Evolutionary conservation across 2,888 invertebrate species (phyloP), one percentile per base, ranked within the genome.

Genomic region (Diploptera punctata): DNA sequence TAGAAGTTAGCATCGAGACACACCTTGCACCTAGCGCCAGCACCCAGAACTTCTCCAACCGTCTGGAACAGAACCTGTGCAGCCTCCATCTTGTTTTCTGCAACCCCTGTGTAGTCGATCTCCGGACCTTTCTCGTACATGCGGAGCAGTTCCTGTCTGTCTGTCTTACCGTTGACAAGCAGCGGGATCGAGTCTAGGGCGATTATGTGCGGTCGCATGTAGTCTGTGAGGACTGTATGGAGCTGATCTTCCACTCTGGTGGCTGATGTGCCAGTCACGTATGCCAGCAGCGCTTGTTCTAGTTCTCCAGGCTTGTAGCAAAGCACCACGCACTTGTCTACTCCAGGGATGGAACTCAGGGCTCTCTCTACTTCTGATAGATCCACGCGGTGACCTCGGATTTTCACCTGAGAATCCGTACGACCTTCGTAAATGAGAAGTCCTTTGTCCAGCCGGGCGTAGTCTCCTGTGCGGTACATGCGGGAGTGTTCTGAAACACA

Each of bases 381-480:
- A 80, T 96, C 95, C 0, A 97, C 93, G 10, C 95, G 85, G 79
- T 96, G 93, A 0, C 97, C 97, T 54, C 95, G 86, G 69, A 95
- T 90, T 86, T 95, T 97, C 18, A 75, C 73, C 81, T 95, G 95
- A 0, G 94, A 92, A 82, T 95, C 95, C 0, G 91, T 92, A 31
- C 96, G 87, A 0, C 96, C 96, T 77, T 95, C 93, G 71, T 90
- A 82, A 26, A 95, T 82, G 7, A 86, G 77, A 7, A 87, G 87
- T 0, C 89, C 91, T 76, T 92, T 90, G 67, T 89, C 85, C 0
- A 94, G 83, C 16, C 89, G 87, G 0, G 93, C 96, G 78, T 89
- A 95, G 81, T 96, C 96, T 0, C 96, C 96, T 0, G 95, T 95
- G 70, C 91, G 89, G 82, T 93, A 96, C 0, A 95, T 84, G 26